Percentiles rank a stretch among this genome's conserved stretches.
Conservation (phyloP, 2,888 invertebrate genomes). For the Gastrophysa polygoni region DNA sequence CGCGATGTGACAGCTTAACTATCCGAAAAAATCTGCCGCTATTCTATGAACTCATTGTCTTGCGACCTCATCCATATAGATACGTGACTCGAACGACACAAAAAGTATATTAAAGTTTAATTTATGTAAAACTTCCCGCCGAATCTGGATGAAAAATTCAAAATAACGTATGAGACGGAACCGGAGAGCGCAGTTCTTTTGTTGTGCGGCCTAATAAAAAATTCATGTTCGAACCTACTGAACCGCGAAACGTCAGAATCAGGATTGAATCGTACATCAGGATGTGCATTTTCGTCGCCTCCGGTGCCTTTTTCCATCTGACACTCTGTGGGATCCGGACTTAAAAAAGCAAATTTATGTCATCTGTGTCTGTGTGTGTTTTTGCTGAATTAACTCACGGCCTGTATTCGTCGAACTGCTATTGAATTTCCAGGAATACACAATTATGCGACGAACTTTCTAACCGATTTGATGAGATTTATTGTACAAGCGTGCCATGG, state of each 20-base stretch:
- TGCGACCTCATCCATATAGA: slow-evolving; percentile 5
- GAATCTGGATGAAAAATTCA: slow-evolving; percentile 21
- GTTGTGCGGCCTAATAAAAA: slow-evolving; percentile 20
- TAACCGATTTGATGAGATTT: too few relatives aligned
- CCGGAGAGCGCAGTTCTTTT: slow-evolving; percentile 13
- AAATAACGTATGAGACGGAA: slow-evolving; percentile 20
- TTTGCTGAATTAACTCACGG: too few relatives aligned
- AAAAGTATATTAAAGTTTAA: slow-evolving; percentile 24
- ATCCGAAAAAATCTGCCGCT: slow-evolving; percentile 19
- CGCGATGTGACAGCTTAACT: slow-evolving; percentile 19
- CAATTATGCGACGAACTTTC: too few relatives aligned
- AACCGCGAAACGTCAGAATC: slow-evolving; percentile 22
- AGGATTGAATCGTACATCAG: slow-evolving; percentile 23
- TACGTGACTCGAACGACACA: slow-evolving; percentile 19
- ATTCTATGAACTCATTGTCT: slow-evolving; percentile 21
- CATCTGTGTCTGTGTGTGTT: neutral
- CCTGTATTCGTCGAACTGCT: too few relatives aligned
- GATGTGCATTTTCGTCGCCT: neutral
- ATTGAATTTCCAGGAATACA: too few relatives aligned
- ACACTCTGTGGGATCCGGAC: neutral
- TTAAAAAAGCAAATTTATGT: neutral
- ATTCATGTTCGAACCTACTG: slow-evolving; percentile 17
- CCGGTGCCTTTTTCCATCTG: neutral
- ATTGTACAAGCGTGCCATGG: too few relatives aligned
- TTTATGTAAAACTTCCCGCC: slow-evolving; percentile 23